Evolutionary conservation across 2,888 invertebrate species (phyloP).

Genomic region (Protophormia terraenovae): DNA sequence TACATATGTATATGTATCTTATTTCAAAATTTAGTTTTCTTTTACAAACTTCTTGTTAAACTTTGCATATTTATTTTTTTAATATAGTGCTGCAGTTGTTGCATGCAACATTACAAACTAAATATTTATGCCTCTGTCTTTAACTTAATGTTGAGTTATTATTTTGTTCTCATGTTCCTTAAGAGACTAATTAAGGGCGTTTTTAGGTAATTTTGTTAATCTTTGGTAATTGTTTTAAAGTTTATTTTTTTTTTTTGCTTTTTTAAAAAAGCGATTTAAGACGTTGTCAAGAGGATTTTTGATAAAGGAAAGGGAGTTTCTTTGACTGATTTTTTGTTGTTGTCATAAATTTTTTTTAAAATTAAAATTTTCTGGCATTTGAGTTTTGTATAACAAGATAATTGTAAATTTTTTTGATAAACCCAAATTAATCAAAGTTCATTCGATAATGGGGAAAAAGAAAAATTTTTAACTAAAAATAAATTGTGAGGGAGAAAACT

Average conservation of each 20-base stretch:
- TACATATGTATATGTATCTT: no score
- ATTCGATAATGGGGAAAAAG: no score
- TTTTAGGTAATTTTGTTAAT: constrained; percentile 48
- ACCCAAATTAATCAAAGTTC: no score
- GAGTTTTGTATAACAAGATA: no score
- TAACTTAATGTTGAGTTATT: constrained; percentile 40
- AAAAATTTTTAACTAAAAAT: no score
- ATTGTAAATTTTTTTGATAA: no score
- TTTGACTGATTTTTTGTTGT: no score
- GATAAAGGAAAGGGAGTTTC: neutral
- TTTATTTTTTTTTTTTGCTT: constrained; percentile 1
- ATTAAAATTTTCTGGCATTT: no score
- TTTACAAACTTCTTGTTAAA: neutral
- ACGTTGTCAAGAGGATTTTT: neutral
- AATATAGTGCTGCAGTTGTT: neutral
- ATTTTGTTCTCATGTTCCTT: constrained; percentile 24
- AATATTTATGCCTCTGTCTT: constrained; percentile 10
- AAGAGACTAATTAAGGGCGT: constrained; percentile 62
- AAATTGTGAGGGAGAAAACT: no score
- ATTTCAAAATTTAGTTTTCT: neutral
- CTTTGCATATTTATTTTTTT: neutral
- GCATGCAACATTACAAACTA: constrained; percentile 37
- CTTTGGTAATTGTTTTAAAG: constrained; percentile 42
- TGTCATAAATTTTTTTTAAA: no score
- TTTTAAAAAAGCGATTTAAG: constrained; percentile 1